A percentile compares a stretch with the other conserved stretches of the same genome.
These are phyloP conservation scores for Geodia barretti DNA, from an alignment of 37 sponge, comb jelly and placozoan species.

Conservation along the genomic window DNA sequence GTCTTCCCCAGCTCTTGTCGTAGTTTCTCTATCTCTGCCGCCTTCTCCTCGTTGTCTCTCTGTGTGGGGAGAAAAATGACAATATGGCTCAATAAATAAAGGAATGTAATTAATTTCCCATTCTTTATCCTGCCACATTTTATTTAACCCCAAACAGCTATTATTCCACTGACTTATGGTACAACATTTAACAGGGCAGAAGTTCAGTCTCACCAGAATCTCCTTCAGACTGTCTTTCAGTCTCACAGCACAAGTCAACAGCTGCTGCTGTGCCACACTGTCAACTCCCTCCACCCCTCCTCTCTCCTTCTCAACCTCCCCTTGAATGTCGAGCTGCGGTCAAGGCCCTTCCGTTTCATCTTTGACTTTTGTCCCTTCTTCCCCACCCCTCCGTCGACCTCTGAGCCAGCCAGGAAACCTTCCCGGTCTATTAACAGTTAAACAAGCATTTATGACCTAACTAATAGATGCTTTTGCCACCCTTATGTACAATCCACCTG, in stretches of 20 bases:
- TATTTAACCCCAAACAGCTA: no score
- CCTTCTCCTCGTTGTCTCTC: constrained; percentile 8
- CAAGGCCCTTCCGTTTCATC: constrained; percentile 10
- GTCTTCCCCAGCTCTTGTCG: background rate
- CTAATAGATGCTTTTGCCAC: no score
- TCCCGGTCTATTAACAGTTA: no score
- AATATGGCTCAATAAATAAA: no score
- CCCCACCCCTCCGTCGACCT: background rate
- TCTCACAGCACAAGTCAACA: constrained; percentile 20
- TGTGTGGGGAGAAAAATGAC: no score
- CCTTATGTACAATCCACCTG: no score
- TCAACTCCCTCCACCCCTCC: constrained; percentile 19
- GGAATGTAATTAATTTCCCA: no score
- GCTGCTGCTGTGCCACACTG: constrained; percentile 9
- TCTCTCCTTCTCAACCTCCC: constrained; percentile 10
- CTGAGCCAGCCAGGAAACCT: background rate
- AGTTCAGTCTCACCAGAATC: constrained; percentile 60
- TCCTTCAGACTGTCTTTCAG: constrained; percentile 49
- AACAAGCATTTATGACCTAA: no score
- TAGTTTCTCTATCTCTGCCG: constrained; percentile 9
- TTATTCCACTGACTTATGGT: no score
- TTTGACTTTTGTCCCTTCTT: constrained; percentile 4
- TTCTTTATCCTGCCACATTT: no score
- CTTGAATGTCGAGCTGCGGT: constrained; percentile 24
- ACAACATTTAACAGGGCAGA: no score